Evolutionary conservation across 2,113 vertebrate genomes (phyloP), one percentile per base, ranked within the genome.

Genomic region (Brachyistius frenatus): DNA sequence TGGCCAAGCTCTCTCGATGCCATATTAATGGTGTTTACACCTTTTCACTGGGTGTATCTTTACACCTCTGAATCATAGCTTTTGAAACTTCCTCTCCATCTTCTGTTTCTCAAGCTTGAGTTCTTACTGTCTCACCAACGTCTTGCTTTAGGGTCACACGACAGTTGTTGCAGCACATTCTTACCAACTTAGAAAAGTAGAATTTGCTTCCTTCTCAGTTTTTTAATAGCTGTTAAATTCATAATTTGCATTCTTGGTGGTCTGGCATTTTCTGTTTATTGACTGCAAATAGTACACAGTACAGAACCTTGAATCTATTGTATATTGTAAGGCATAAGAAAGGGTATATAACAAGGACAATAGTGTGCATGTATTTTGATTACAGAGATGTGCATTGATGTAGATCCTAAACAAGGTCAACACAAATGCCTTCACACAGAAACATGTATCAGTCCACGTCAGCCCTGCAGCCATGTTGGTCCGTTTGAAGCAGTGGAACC

Each of bases 401-500:
- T 30, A 54, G 49, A 73, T 37, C 41, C 5, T 56, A 33, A 15
- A 84, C 63, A 65, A 83, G 84, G 81, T 86, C 83, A 76, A 30
- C 16, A 30, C 5, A 73, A 82, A 70, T 44, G 64, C 71, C 80
- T 83, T 65, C 56, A 75, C 52, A 54, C 77, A 77, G 33, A 63
- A 63, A 69, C 47, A 56, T 71, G 53, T 55, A 76, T 78, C 56
- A 70, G n/a, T 67, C 74, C 62, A 7, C 65, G 77, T 76, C 74
- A 55, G 73, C 78, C 76, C 79, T 83, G 46, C 37, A 76, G 84
- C 70, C 52, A 76, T 64, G 58, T 85, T 69, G 88, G 62, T 83
- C 66, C 69, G 63, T 76, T 67, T 65, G 60, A 52, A 49, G 62
- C 83, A 23, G 11, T 0, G 87, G 93, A 96, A 96, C 95, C 96